Evolutionary conservation across 2,113 vertebrate species (phyloP), one percentile per base, ranked within the genome.

Genomic region (Seriola dumerili): DNA sequence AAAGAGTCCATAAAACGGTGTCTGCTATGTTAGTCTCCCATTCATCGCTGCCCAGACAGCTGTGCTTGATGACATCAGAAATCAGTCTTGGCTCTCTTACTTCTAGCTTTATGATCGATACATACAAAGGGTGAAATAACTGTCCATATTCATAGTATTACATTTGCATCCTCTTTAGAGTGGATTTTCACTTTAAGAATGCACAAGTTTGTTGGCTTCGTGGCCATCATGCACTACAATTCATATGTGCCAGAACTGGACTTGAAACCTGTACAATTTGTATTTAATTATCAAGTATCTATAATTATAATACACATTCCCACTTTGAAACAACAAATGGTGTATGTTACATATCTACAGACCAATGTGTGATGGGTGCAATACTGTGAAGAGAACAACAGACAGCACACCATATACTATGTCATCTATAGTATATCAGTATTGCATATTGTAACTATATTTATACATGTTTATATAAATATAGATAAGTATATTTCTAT

Each of bases 291-390:
- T 94, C 93, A 96, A 95, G 93, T 95, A 94, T 95, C 93, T 94
- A 92, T 89, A 95, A 90, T 93, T 90, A 94, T 88, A 93, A 94
- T 92, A 93, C 92, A 95, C 91, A 94, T 89, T 92, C 85, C 77
- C 84, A 91, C 88, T 91, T 89, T 87, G 85, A 91, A 92, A 95
- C 88, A 87, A 88, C 91, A 90, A 86, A 92, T 76, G 75, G 85
- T 92, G 90, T 95, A 95, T 95, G 90, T 94, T 95, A 95, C 95
- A 95, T 96, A 96, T 96, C 95, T 96, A 95, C 94, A 95, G 89
- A 91, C 87, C 84, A 61, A 92, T 85, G 85, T 86, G 86, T 94
- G 90, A 92, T 89, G 85, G 91, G 85, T 94, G 92, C 86, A 94
- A 92, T 90, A 92, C 90, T 88, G 92, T 89, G 84, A 86, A 85